Evolutionary conservation across 2,113 vertebrate genomes (phyloP), one percentile per base, ranked within the genome.

Genomic region (Microtus ochrogaster): DNA sequence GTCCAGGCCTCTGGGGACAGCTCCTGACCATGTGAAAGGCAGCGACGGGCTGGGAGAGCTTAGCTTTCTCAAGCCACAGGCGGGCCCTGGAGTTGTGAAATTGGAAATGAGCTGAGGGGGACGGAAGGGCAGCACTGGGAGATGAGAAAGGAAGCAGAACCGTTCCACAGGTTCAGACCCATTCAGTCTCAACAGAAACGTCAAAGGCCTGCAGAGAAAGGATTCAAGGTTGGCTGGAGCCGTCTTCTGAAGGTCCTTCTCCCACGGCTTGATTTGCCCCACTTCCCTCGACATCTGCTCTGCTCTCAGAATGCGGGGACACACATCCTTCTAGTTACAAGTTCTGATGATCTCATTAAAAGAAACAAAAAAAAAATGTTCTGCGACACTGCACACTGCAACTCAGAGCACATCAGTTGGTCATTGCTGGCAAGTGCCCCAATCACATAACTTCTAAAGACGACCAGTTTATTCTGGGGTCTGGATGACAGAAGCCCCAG

Each of bases 221-320:
- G 63, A 10, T 55, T 58, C 24, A 1, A 49, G 44, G 49, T 17
- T 7, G 19, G 19, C 76, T 49, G 44, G 5, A 33, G 52, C n/a
- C 61, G 26, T 88, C 82, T 16, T 58, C 28, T 16, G 33, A 52
- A 73, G 39, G 55, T 8, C 28, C 77, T 41, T 19, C 22, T 61
- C 36, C 41, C 74, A 16, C 0, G 3, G 19, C 22, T 24, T 12
- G 1, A 41, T 33, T 17, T 66, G 3, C 65, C 44, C 3, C 7
- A 73, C 49, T 65, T 61, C 22, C 52, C 19, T n/a, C 3, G 11
- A 36, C 44, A 61, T 61, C 49, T 33, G 44, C 21, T 33, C 52
- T n/a, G 26, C 28, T 79, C 61, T 36, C 39, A 9, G 1, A 16
- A 33, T 41, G 74, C 39, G 2, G 5, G 10, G 24, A 55, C 33